A percentile compares a stretch with the other conserved stretches of the same genome.
Conservation (phyloP, 1,140 invertebrate genomes). For the Steinernema feltiae region DNA sequence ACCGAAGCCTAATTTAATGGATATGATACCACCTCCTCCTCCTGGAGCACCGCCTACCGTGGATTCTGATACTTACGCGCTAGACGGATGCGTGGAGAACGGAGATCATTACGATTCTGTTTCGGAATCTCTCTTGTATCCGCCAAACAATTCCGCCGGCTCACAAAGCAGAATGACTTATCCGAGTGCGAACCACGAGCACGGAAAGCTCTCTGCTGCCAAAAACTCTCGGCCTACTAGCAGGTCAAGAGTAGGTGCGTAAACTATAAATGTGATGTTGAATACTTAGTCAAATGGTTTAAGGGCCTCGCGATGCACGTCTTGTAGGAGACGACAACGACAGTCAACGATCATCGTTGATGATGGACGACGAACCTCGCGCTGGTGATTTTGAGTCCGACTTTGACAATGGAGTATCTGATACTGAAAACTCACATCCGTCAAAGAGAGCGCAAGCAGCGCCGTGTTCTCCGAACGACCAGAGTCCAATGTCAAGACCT, state of each 20-base stretch:
- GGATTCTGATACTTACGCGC: conserved; percentile 20
- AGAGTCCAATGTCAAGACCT: conserved; percentile 21
- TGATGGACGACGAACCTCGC: conserved; percentile 34
- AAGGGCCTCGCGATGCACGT: conserved; percentile 1
- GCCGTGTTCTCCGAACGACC: conserved; percentile 13
- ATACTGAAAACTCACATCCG: neutral
- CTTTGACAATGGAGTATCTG: conserved; percentile 30
- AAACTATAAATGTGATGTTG: neutral
- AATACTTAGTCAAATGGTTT: too few species aligned
- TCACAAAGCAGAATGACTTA: neutral
- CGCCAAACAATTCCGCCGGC: conserved; percentile 19
- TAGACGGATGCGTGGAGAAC: neutral
- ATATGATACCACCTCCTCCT: conserved; percentile 44
- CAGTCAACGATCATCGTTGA: conserved; percentile 37
- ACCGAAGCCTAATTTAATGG: conserved; percentile 41
- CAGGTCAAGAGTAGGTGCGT: neutral
- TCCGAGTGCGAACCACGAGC: neutral
- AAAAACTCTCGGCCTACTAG: conserved; percentile 1
- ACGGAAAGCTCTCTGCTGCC: neutral
- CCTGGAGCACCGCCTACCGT: conserved; percentile 27
- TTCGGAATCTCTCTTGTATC: conserved; percentile 20
- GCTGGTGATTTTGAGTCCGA: conserved; percentile 1
- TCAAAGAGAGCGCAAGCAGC: conserved; percentile 22
- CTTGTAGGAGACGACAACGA: conserved; percentile 26
- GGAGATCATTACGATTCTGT: conserved; percentile 10